phyloP scores from a whole-genome alignment of 2,888 invertebrate species.

The Xestobium rufovillosum region DNA sequence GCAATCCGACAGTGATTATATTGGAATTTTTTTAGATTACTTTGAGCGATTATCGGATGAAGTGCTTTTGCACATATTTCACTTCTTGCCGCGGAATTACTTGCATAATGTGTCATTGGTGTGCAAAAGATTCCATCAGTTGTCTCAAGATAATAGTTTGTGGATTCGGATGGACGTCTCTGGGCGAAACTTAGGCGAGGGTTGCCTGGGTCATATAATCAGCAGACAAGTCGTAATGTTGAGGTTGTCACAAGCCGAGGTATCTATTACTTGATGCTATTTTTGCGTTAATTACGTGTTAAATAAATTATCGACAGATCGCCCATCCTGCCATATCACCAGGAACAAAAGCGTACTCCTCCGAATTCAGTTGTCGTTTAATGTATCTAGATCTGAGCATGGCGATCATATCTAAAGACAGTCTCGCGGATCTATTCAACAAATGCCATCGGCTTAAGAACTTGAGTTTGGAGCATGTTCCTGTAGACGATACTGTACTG shows the following conservation, averaged over 20 bases:
- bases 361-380: conserved; percentile 52
- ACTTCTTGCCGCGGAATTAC: conserved; percentile 71
- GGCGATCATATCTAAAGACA: conserved; percentile 54
- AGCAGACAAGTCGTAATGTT: conserved; percentile 69
- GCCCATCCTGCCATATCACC: conserved; percentile 47
- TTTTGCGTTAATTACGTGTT: too few relatives aligned
- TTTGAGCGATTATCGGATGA: conserved; percentile 78
- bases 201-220: conserved; percentile 68
- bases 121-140: conserved; percentile 69
- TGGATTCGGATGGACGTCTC: conserved; percentile 82
- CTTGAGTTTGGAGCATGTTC: conserved; percentile 75
- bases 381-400: conserved; percentile 83
- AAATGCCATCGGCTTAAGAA: conserved; percentile 68
- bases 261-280: conserved; percentile 38
- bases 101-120: conserved; percentile 65
- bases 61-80: conserved; percentile 72
- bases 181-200: conserved; percentile 56
- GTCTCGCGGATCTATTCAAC: conserved; percentile 52
- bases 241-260: conserved; percentile 72
- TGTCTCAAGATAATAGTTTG: conserved; percentile 75
- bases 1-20: neutral
- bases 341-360: conserved; percentile 35
- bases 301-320: conserved; percentile 43
- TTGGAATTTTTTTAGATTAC: conserved; percentile 50
- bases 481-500: conserved; percentile 57